These are phyloP conservation scores for Eulemur rufifrons DNA, from an alignment of 2,113 vertebrate genomes.

Conservation along the genomic window DNA sequence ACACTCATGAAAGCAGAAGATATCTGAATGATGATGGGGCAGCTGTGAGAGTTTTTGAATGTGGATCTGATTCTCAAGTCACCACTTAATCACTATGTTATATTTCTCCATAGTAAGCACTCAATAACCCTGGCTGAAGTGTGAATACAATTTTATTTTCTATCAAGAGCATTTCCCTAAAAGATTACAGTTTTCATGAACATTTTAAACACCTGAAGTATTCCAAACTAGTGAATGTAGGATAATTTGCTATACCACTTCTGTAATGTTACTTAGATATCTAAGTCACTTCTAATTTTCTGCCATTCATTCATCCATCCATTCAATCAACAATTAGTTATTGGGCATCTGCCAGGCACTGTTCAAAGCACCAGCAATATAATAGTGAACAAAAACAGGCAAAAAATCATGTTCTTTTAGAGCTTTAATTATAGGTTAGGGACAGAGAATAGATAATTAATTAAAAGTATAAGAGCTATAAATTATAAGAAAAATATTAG, in stretches of 20 bases:
- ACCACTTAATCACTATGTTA: neutral
- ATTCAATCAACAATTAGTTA: neutral
- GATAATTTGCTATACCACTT: neutral
- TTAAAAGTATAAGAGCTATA: neutral
- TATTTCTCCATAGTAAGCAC: neutral
- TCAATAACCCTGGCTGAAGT: neutral
- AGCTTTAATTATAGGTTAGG: neutral
- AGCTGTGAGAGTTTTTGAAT: neutral
- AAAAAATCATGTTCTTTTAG: neutral
- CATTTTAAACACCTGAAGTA: neutral
- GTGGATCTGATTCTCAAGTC: neutral
- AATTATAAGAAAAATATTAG: neutral
- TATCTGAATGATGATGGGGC: neutral
- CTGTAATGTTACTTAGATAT: neutral
- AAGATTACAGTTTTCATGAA: neutral
- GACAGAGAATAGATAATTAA: neutral
- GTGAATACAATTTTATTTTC: neutral
- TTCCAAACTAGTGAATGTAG: neutral
- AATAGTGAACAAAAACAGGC: neutral
- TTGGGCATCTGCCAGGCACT: neutral
- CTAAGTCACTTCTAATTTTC: slow-evolving; percentile 26
- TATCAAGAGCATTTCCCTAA: neutral
- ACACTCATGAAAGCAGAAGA: neutral
- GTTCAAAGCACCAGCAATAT: neutral
- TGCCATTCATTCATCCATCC: neutral